A percentile compares a stretch with the other conserved stretches of the same genome.
These are phyloP conservation scores for Rotaria magnacalcarata DNA, from an alignment of 2,888 invertebrate species.

Conservation along the genomic window DNA sequence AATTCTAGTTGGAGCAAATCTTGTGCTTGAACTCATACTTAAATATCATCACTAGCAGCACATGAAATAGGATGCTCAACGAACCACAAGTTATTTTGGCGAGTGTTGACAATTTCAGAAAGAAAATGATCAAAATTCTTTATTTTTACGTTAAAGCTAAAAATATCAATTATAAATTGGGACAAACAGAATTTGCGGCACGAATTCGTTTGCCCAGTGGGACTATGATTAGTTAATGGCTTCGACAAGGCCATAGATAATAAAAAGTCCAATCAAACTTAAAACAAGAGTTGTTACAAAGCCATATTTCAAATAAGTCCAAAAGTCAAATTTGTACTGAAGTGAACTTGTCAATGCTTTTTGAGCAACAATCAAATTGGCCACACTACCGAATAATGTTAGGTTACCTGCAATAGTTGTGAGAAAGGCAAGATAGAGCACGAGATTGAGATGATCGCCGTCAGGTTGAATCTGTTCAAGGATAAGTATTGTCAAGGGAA, in stretches of 20 bases:
- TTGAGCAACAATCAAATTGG: conserved; percentile 49
- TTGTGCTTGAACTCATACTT: too few relatives aligned
- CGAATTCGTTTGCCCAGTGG: too few relatives aligned
- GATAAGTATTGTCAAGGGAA: conserved; percentile 49
- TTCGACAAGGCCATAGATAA: conserved; percentile 42
- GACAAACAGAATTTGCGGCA: too few relatives aligned
- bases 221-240: not conserved
- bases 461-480: conserved; percentile 48
- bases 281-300: conserved; percentile 47
- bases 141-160: too few relatives aligned
- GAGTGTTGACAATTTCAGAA: too few relatives aligned
- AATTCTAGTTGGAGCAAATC: too few relatives aligned
- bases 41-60: too few relatives aligned
- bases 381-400: conserved; percentile 49
- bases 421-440: conserved; percentile 49
- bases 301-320: conserved; percentile 47
- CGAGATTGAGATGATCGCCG: conserved; percentile 47
- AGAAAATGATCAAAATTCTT: too few relatives aligned
- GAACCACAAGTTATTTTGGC: too few relatives aligned
- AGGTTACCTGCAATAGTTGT: conserved; percentile 49
- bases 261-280: conserved; percentile 45
- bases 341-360: conserved; percentile 46
- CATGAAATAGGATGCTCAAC: too few relatives aligned
- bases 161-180: too few relatives aligned
- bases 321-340: conserved; percentile 45